Evolutionary conservation across 2,888 invertebrate species (phyloP).

Genomic region (Alloplasta piceator): DNA sequence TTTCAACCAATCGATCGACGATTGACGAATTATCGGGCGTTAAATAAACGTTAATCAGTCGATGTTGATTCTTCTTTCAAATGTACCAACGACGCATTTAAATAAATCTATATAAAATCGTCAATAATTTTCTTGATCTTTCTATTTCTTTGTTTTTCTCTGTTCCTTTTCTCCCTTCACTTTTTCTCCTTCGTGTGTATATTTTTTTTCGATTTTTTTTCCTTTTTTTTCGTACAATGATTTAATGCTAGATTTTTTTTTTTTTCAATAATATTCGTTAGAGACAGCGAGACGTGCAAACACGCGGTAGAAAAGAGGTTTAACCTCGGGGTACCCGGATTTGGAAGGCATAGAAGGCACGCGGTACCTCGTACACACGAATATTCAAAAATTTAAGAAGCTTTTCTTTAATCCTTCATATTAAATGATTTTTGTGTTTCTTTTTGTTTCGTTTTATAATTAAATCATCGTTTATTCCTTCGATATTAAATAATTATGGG

Average conservation of each 20-base stretch:
- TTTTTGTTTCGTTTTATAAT: slow-evolving; percentile 26
- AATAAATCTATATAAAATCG: slow-evolving; percentile 19
- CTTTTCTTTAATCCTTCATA: slow-evolving; percentile 6
- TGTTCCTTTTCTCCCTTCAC: not conserved
- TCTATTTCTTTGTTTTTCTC: not conserved
- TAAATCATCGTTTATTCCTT: slow-evolving; percentile 41
- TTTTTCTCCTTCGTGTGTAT: not conserved
- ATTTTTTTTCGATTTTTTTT: slow-evolving; percentile 10
- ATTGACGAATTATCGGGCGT: no score
- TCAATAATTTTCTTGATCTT: not conserved
- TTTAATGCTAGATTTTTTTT: slow-evolving; percentile 50
- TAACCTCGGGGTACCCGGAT: slow-evolving; percentile 70
- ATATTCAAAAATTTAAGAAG: slow-evolving; percentile 62
- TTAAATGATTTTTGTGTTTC: no score
- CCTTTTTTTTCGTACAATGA: slow-evolving; percentile 6
- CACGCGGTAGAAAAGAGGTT: slow-evolving; percentile 70
- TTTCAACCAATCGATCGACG: no score
- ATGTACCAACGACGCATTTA: no score
- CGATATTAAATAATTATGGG: slow-evolving; percentile 62
- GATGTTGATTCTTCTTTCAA: no score
- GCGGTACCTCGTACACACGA: slow-evolving; percentile 72
- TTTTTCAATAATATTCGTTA: slow-evolving; percentile 54
- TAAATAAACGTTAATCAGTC: no score
- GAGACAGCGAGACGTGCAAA: slow-evolving; percentile 58
- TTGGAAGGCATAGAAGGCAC: slow-evolving; percentile 79